Percentiles rank a stretch among this genome's conserved stretches.
phyloP scores from a whole-genome alignment of 1,140 invertebrate species.

The Wasmannia auropunctata region DNA sequence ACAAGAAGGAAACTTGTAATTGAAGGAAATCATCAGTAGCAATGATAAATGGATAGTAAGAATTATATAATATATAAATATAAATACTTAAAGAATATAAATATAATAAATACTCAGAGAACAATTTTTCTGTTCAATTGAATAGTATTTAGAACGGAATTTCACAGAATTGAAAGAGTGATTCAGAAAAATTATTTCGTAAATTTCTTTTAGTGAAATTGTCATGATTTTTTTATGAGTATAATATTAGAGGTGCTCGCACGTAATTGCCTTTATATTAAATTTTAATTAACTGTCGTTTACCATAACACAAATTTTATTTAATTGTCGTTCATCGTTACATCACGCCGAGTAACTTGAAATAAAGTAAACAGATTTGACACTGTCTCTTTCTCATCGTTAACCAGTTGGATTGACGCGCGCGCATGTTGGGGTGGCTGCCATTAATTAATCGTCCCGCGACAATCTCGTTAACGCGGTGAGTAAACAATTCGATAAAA shows the following conservation, averaged over 20 bases:
- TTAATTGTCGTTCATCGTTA: too few relatives aligned
- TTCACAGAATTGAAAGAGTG: not conserved
- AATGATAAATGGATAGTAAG: too few relatives aligned
- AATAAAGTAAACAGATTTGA: not conserved
- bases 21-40: too few relatives aligned
- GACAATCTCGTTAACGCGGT: constrained; percentile 19
- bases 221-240: not conserved
- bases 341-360: not conserved
- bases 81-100: not conserved
- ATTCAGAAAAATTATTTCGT: not conserved
- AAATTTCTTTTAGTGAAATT: not conserved
- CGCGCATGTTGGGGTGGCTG: not conserved
- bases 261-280: not conserved
- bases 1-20: too few relatives aligned
- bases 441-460: constrained; percentile 19
- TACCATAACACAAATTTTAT: not conserved
- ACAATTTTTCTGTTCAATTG: not conserved
- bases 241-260: not conserved
- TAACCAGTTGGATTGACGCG: not conserved
- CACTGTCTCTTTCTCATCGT: not conserved
- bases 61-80: not conserved
- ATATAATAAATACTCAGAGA: not conserved
- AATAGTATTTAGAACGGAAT: not conserved
- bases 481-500: constrained; percentile 44
- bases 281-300: not conserved